Evolutionary conservation across 2,888 invertebrate species (phyloP).

Genomic region (Cerastoderma edule): DNA sequence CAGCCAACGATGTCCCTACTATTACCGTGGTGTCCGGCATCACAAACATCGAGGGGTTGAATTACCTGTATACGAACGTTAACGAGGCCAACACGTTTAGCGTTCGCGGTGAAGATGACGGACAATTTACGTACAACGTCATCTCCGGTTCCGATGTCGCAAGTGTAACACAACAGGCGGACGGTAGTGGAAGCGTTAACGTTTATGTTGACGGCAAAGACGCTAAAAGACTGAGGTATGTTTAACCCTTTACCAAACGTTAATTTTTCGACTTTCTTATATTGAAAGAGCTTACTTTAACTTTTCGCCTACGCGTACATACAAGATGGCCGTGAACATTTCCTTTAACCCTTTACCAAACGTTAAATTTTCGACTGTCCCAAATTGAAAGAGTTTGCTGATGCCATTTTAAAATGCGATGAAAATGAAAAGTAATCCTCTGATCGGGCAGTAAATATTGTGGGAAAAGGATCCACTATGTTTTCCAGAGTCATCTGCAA

Average conservation of each 20-base stretch:
- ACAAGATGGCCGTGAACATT: too few relatives aligned
- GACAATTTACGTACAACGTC: not conserved
- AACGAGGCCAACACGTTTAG: not conserved
- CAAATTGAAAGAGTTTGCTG: too few relatives aligned
- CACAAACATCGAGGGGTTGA: not conserved
- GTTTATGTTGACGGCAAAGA: slow-evolving; percentile 1
- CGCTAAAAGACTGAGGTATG: slow-evolving; percentile 10
- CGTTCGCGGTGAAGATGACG: slow-evolving; percentile 6
- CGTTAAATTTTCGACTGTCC: too few relatives aligned
- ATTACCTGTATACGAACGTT: not conserved
- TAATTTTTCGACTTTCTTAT: too few relatives aligned
- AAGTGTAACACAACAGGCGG: not conserved
- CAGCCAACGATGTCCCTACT: slow-evolving; percentile 9
- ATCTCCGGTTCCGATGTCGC: not conserved
- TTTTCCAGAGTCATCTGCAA: too few relatives aligned
- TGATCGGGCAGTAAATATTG: too few relatives aligned
- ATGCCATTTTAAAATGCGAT: too few relatives aligned
- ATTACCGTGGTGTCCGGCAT: not conserved
- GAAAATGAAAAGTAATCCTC: too few relatives aligned
- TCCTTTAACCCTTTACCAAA: too few relatives aligned
- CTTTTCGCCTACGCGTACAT: too few relatives aligned
- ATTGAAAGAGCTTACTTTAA: too few relatives aligned
- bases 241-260: not conserved
- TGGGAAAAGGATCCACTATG: too few relatives aligned
- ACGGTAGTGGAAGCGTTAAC: slow-evolving; percentile 3